Evolutionary conservation across 2,113 vertebrate species (phyloP).

Genomic region (Amphiprion ocellaris): DNA sequence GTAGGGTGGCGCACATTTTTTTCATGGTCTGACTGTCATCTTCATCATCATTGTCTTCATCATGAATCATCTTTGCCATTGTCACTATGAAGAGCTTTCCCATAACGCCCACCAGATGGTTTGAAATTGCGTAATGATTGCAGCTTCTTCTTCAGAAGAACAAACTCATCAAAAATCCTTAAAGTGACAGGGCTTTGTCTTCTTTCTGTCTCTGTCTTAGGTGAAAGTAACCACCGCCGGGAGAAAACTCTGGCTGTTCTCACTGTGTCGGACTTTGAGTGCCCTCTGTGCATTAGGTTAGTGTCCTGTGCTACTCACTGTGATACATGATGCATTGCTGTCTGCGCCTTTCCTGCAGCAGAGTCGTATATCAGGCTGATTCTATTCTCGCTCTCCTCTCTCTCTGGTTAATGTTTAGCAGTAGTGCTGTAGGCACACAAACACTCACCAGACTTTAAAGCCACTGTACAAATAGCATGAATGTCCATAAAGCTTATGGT

Average conservation of each 20-base stretch:
- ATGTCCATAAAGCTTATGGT: no score
- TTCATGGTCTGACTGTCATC: not conserved
- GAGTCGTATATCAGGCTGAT: constrained; percentile 4
- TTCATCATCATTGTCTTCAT: not conserved
- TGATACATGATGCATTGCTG: constrained; percentile 31
- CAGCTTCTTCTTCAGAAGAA: not conserved
- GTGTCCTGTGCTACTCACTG: constrained; percentile 27
- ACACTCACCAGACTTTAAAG: not conserved
- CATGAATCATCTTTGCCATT: constrained; percentile 3
- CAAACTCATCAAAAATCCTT: not conserved
- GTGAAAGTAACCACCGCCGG: constrained; percentile 40
- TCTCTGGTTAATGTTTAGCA: constrained; percentile 32
- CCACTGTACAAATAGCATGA: not conserved
- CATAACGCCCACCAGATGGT: constrained; percentile 21
- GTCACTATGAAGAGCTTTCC: constrained; percentile 5
- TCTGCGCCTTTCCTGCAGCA: not conserved
- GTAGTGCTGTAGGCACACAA: not conserved
- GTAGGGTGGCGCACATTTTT: constrained; percentile 45
- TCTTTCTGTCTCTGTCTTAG: constrained; percentile 48
- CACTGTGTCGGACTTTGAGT: constrained; percentile 90
- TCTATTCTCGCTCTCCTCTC: not conserved
- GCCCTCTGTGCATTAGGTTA: constrained; percentile 93
- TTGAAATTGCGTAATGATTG: constrained; percentile 23
- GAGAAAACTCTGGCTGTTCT: constrained; percentile 76
- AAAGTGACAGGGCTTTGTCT: not conserved